A percentile compares a stretch with the other conserved stretches of the same genome.
Evolutionary conservation across 2,113 vertebrate genomes (phyloP).

Genomic region (Syrrhaptes paradoxus): DNA sequence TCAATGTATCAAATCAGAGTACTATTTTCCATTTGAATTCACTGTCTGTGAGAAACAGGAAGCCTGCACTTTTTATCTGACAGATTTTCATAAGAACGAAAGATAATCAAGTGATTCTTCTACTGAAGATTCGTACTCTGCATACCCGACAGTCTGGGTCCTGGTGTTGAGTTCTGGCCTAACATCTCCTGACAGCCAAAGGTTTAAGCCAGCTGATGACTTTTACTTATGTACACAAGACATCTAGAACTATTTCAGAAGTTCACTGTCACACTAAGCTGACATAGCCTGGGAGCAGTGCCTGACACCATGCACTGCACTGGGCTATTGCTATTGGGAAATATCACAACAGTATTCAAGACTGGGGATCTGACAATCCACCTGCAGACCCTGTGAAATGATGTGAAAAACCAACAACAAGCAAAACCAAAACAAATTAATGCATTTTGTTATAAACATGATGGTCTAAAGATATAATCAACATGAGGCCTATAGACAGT

Average conservation of each 20-base stretch:
- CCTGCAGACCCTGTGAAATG: not conserved
- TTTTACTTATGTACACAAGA: not conserved
- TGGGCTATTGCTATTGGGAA: not conserved
- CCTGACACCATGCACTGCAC: not conserved
- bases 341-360: not conserved
- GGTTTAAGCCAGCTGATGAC: not conserved
- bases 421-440: not conserved
- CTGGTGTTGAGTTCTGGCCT: not conserved
- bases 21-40: not conserved
- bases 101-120: not conserved
- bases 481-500: not conserved
- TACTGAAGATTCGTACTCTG: not conserved
- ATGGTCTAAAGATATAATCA: not conserved
- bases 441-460: not conserved
- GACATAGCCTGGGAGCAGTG: not conserved
- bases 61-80: not conserved
- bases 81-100: not conserved
- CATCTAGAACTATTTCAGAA: not conserved
- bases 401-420: not conserved
- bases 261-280: not conserved
- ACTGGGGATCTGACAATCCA: not conserved
- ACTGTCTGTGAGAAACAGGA: not conserved
- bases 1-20: not conserved
- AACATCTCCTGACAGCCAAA: not conserved
- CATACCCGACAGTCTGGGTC: not conserved